Evolutionary conservation across 2,888 invertebrate species (phyloP).

Genomic region (Nasonovia ribisnigri): DNA sequence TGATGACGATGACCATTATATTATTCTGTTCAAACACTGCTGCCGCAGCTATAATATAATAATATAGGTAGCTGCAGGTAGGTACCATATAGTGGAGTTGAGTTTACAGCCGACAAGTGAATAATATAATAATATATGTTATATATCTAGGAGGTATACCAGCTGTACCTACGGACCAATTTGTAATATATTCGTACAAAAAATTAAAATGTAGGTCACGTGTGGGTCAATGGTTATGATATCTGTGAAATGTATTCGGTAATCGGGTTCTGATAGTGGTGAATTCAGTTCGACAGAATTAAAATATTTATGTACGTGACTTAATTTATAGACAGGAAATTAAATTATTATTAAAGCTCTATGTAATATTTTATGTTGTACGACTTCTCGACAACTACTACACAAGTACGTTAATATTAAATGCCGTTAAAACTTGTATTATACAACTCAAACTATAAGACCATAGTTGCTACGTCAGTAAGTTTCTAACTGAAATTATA

Average conservation of each 20-base stretch:
- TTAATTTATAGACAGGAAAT: background rate
- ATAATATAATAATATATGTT: background rate
- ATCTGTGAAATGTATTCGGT: background rate
- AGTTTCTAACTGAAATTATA: background rate
- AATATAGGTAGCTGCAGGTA: background rate
- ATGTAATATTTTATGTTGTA: background rate
- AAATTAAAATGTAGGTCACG: too few species aligned
- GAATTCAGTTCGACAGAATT: background rate
- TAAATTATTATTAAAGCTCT: background rate
- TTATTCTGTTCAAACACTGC: background rate
- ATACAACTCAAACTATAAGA: background rate
- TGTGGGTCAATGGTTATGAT: background rate
- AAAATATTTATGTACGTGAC: background rate
- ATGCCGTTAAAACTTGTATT: background rate
- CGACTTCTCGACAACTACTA: background rate
- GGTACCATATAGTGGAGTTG: background rate
- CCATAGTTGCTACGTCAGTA: background rate
- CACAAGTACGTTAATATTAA: background rate
- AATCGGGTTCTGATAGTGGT: too few species aligned
- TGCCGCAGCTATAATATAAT: background rate
- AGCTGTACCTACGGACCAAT: background rate
- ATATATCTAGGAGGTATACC: background rate
- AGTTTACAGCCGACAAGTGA: constrained; percentile 1
- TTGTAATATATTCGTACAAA: background rate
- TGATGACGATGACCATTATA: constrained; percentile 18